Evolutionary conservation across 1,140 invertebrate species (phyloP), one percentile per base, ranked within the genome.

Genomic region (Helicoverpa armigera): DNA sequence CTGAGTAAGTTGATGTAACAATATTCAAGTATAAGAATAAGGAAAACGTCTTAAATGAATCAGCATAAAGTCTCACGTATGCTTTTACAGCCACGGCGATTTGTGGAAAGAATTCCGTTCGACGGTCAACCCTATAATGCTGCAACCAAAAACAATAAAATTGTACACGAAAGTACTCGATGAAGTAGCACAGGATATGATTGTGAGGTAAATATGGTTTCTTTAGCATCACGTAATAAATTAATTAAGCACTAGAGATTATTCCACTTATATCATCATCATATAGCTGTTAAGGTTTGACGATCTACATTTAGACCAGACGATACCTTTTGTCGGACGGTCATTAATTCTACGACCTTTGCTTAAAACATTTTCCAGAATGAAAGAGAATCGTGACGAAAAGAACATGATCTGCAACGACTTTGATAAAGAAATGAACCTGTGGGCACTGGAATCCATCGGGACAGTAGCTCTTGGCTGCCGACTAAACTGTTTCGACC

Each of bases 31-130:
- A 35, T 50, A 4, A 18, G 5, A 2, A 56, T 58, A 74, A 60
- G 60, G 12, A 12, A 43, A 5, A 31, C 0, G 16, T 5, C 3
- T 43, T 43, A 51, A 1, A 16, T 23, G 10, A 58, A 10, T 12
- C 18, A 11, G 18, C 3, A 58, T 58, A 29, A 10, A n/a, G 14
- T 50, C 7, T 9, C 1, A 35, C 9, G 1, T 5, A 75, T 54
- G 70, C 78, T 2, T 67, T 90, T 92, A 65, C 93, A 98, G 97
- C 2, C 97, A 98, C 86, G 97, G 97, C 23, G 96, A 97, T 86
- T 95, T 96, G 82, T 98, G 97, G 98, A 97, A 97, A 87, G 95
- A 96, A 65, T 97, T 98, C 81, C 95, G 98, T 9, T 96, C 96
- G 65, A 96, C 97, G 88, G 95, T 95, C 0, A 96, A 96, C 74